phyloP scores from a whole-genome alignment of 92 coral and sea anemone genomes.

The Zoanthus sansibaricus region DNA sequence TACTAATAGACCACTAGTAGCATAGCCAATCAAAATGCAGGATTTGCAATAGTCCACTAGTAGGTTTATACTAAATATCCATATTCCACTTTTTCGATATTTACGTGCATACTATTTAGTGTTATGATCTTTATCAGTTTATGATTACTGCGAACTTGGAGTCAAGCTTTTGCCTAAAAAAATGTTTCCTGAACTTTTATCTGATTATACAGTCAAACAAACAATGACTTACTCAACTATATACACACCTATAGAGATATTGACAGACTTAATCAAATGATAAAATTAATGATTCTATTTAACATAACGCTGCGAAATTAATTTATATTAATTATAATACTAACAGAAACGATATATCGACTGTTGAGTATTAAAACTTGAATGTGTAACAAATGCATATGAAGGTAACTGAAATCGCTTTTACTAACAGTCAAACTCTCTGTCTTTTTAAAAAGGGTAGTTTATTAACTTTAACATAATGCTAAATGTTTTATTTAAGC shows the following conservation, averaged over 20 bases:
- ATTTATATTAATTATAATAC: background rate
- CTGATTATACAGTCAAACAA: too few relatives aligned
- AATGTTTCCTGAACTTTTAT: too few relatives aligned
- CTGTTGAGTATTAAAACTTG: background rate
- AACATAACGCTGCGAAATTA: background rate
- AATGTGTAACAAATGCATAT: background rate
- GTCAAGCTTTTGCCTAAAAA: too few relatives aligned
- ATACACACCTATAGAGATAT: background rate
- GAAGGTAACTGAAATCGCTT: background rate
- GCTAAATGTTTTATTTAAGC: constrained; percentile 2
- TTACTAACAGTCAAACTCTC: background rate
- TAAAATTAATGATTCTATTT: background rate
- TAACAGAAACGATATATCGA: background rate
- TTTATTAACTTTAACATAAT: background rate
- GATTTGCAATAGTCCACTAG: too few relatives aligned
- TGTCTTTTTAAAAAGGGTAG: background rate
- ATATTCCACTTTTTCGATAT: too few relatives aligned
- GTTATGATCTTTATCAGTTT: too few relatives aligned
- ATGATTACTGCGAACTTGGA: too few relatives aligned
- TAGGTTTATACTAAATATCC: too few relatives aligned
- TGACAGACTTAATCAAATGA: background rate
- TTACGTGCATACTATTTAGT: too few relatives aligned
- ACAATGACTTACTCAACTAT: too few relatives aligned
- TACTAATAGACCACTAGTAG: too few relatives aligned
- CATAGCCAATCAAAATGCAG: too few relatives aligned